Evolutionary conservation across 1,140 invertebrate species (phyloP).

Genomic region (Rhopalosiphum padi): DNA sequence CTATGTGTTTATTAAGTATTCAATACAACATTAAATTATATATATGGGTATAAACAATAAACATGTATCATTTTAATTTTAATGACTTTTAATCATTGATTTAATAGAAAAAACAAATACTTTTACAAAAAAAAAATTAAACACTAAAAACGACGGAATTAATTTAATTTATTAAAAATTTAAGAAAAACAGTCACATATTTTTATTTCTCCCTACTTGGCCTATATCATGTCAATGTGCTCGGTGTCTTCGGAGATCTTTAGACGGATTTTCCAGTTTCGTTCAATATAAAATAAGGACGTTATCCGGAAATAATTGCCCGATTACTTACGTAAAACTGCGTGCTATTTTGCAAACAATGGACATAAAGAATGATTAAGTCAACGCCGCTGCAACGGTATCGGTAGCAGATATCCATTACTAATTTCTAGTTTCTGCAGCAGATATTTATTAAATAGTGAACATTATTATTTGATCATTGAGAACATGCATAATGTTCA

Average conservation of each 20-base stretch:
- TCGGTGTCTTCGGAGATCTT: neutral
- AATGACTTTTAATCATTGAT: neutral
- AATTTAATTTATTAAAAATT: neutral
- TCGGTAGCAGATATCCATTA: neutral
- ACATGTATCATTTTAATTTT: neutral
- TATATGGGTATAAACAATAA: neutral
- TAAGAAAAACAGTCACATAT: neutral
- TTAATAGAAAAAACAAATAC: neutral
- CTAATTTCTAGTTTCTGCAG: neutral
- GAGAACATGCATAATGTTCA: neutral
- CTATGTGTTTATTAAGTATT: neutral
- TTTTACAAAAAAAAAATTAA: neutral
- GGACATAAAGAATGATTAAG: neutral
- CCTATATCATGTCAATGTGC: neutral
- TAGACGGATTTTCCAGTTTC: neutral
- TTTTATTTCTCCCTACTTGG: neutral
- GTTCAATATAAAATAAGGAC: neutral
- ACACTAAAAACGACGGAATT: neutral
- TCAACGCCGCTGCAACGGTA: neutral
- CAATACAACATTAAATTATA: neutral
- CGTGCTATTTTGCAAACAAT: neutral
- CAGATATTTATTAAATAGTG: neutral
- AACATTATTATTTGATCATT: neutral
- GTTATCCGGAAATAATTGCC: slow-evolving; percentile 15
- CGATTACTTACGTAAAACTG: neutral